A percentile compares a stretch with the other conserved stretches of the same genome.
These are phyloP conservation scores for Erpobdella octoculata DNA, from an alignment of 2,888 invertebrate species.

Conservation along the genomic window DNA sequence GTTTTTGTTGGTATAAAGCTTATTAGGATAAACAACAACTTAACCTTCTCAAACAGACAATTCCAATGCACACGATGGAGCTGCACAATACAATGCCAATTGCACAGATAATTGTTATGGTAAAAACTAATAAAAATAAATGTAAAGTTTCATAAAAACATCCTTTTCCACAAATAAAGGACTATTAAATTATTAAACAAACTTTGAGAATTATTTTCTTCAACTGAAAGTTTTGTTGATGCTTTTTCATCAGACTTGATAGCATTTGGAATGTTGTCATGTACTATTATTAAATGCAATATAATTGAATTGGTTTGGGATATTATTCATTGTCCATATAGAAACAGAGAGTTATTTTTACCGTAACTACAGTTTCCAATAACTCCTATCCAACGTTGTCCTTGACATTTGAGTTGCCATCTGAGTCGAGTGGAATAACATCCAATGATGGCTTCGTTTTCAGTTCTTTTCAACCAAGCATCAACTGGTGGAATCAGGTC, in stretches of 20 bases:
- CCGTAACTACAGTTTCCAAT: slow-evolving; percentile 25
- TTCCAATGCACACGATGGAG: slow-evolving; percentile 23
- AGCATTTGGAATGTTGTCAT: not conserved
- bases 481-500: slow-evolving; percentile 22
- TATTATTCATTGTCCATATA: not conserved
- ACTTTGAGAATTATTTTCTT: no score
- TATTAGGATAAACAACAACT: not conserved
- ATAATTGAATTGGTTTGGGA: not conserved
- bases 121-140: not conserved
- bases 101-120: slow-evolving; percentile 7
- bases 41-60: slow-evolving; percentile 25
- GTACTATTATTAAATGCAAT: no score
- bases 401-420: slow-evolving; percentile 31
- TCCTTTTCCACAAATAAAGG: not conserved
- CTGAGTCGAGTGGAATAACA: slow-evolving; percentile 27
- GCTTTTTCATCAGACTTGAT: not conserved
- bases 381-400: slow-evolving; percentile 31
- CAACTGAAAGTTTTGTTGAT: not conserved
- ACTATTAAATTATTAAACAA: not conserved
- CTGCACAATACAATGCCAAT: slow-evolving; percentile 20
- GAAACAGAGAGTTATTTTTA: not conserved
- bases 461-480: slow-evolving; percentile 24
- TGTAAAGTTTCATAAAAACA: not conserved
- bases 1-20: not conserved
- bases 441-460: slow-evolving; percentile 30